Evolutionary conservation across 2,797 vertebrate species (phyloP).

Genomic region (Coreius guichenoti): DNA sequence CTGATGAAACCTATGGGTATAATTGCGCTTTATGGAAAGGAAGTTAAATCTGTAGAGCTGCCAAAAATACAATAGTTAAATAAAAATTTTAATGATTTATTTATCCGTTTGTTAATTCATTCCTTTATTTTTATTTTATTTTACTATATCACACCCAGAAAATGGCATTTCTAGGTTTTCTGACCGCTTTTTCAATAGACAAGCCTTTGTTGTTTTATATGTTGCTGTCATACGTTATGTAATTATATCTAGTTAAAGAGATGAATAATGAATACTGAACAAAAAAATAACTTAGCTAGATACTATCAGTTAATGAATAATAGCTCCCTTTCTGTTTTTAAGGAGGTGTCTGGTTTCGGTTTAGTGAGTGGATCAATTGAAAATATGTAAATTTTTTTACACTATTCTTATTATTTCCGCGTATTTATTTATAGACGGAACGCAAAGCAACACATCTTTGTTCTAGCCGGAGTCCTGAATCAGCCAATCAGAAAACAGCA

Average conservation of each 20-base stretch:
- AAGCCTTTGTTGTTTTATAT: background rate
- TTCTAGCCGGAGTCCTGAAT: conserved; percentile 4
- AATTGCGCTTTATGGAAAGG: background rate
- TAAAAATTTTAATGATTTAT: background rate
- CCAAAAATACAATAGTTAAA: background rate
- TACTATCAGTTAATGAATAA: background rate
- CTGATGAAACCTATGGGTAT: background rate
- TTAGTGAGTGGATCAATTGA: background rate
- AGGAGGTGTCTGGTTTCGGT: background rate
- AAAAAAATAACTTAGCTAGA: background rate
- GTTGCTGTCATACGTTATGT: background rate
- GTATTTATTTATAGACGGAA: background rate
- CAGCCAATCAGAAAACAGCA: conserved; percentile 17
- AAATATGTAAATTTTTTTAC: background rate
- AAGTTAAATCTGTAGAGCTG: background rate
- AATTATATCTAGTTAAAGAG: background rate
- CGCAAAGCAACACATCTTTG: background rate
- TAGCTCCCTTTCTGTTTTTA: background rate
- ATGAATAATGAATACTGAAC: background rate
- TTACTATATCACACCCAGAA: background rate
- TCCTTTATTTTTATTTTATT: background rate
- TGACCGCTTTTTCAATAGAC: background rate
- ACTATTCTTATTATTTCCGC: background rate
- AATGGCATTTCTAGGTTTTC: background rate
- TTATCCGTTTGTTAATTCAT: background rate